Evolutionary conservation across 35 echinoderm and acorn worm species (phyloP), one percentile per base, ranked within the genome.

Genomic region (Ophioderma brevispina): DNA sequence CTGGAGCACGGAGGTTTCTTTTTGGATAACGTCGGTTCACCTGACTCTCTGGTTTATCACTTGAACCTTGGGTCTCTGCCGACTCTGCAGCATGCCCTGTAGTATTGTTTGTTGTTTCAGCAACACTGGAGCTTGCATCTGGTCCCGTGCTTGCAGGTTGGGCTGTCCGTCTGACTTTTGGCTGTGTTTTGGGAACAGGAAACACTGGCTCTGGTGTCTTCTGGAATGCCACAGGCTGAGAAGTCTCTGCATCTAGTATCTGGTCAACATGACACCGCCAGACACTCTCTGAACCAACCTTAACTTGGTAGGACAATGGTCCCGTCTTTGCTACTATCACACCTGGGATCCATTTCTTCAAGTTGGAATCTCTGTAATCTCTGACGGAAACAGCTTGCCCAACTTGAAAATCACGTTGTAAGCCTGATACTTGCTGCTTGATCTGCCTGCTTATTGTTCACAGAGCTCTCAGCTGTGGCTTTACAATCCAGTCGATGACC

Each of bases 401-500:
- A 40, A 80, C 19, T 35, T 80, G 0, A 32, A 80, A 36, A 17
- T 80, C 78, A 36, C 38, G 78, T 36, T 80, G 78, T 36, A 5
- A 35, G 37, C 81, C 11, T 36, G 81, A 83, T 33, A 13, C 10
- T 30, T 83, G 81, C 23, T n/a, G 40, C 40, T 46, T 83, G 81
- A 52, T 83, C 81, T 28, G 43, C 43, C 33, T 83, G 81, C 6
- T 55, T 83, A 40, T 83, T 55, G 13, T 52, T 83, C 15, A 83
- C 81, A 83, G 23, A 31, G 31, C 4, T 13, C 81, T 33, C 31
- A 83, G 31, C n/a, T 83, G 23, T 33, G 81, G 81, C 17, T 83
- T 83, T 30, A 83, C 15, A 52, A 33, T 83, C 81, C 84, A 55
- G 87, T 90, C 38, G 92, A 95, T n/a, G 81, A 83, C n/a, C 81